Evolutionary conservation across 35 echinoderm and acorn worm species (phyloP), one percentile per base, ranked within the genome.

Genomic region (Chiridota heheva): DNA sequence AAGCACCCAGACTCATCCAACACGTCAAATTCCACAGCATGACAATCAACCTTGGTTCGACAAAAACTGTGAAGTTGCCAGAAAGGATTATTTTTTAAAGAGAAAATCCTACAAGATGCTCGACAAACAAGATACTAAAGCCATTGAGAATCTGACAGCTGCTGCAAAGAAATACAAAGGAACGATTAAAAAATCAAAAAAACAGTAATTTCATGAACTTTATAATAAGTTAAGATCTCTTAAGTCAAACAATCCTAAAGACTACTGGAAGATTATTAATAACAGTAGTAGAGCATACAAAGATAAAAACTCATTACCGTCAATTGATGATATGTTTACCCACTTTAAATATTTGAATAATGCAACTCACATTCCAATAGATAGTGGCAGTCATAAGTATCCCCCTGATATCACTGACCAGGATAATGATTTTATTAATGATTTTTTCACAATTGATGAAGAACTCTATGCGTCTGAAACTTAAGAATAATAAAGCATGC

Each of bases 341-440:
- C 59, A 26, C n/a, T 62, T 62, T 62, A 20, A 62, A 24, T 31
- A 62, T 62, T 62, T 62, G 7, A 62, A 31, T 31, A 62, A 62
- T 62, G 5, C 33, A 5, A 24, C 59, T n/a, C n/a, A n/a, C n/a
- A n/a, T n/a, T n/a, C n/a, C n/a, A n/a, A n/a, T n/a, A n/a, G n/a
- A n/a, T n/a, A n/a, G n/a, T 8, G 59, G 22, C 5, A 24, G 6
- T 5, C 22, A 62, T 24, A 5, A 5, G 22, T 20, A 8, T 5
- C 22, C 59, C 22, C 59, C 59, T 62, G 59, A 62, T 62, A 24
- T 26, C 33, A 7, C 5, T 5, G 5, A 62, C 59, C 33, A 26
- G 22, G 59, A 62, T 62, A 34, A 67, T 67, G 63, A 67, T 12
- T 67, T 67, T 32, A 67, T 67, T 32, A 67, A 67, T 67, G 63